Conservation (phyloP, 2,797 vertebrate genomes). For the Garrulus glandarius region DNA sequence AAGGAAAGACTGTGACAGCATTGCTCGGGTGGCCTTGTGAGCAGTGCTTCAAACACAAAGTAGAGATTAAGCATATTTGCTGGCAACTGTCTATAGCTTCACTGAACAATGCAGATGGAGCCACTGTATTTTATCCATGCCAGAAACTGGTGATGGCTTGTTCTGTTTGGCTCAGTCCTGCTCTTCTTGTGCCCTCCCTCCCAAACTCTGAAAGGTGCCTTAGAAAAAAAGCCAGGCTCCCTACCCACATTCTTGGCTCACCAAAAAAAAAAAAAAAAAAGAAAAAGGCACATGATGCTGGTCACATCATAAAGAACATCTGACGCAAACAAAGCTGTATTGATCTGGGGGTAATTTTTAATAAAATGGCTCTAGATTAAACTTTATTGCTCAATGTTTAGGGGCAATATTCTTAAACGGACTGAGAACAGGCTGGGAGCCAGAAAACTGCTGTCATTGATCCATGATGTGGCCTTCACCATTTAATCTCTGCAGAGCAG, state of each 20-base stretch:
- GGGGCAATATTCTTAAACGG: conserved; percentile 37
- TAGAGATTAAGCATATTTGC: conserved; percentile 17
- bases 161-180: conserved; percentile 7
- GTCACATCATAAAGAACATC: not conserved
- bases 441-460: conserved; percentile 27
- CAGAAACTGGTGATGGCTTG: not conserved
- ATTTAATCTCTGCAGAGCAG: conserved; percentile 13
- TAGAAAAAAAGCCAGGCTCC: not conserved
- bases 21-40: not conserved
- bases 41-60: not conserved
- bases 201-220: not conserved
- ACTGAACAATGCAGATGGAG: not conserved
- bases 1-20: not conserved
- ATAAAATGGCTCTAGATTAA: conserved; percentile 7
- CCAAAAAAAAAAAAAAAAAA: not conserved
- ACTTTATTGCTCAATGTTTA: conserved; percentile 52
- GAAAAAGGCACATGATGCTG: not conserved
- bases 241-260: not conserved
- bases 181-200: not conserved
- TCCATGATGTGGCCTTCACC: conserved; percentile 36
- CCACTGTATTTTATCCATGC: not conserved
- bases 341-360: conserved; percentile 46
- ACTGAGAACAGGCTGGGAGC: not conserved
- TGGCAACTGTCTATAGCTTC: conserved; percentile 16
- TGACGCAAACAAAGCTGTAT: conserved; percentile 6